These are phyloP conservation scores for Taphrorychus bicolor DNA, from an alignment of 2,888 invertebrate species.

Conservation along the genomic window DNA sequence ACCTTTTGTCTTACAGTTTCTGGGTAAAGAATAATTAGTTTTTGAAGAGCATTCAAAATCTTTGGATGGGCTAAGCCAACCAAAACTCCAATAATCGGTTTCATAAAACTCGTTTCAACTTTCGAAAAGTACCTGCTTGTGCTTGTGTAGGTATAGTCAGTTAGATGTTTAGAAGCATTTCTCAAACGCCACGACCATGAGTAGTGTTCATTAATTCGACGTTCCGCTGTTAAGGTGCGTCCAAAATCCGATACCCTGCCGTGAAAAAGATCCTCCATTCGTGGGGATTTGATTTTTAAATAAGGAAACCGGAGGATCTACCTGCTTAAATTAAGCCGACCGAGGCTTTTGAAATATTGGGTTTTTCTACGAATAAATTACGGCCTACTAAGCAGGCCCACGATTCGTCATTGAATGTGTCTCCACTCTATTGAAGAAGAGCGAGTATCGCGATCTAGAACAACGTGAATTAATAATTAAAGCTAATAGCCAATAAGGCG, in stretches of 20 bases:
- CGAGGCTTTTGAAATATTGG: constrained; percentile 16
- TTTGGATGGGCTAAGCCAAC: neutral
- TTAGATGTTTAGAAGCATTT: neutral
- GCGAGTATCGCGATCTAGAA: neutral
- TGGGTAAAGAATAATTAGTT: too few species aligned
- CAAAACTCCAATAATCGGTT: neutral
- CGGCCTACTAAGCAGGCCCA: neutral
- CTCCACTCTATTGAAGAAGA: neutral
- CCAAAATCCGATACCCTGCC: constrained; percentile 29
- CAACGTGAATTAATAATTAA: neutral
- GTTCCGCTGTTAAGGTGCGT: constrained; percentile 3
- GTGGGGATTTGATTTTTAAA: constrained; percentile 30
- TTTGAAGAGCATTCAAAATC: too few species aligned
- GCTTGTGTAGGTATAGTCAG: too few species aligned
- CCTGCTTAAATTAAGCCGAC: constrained; percentile 24
- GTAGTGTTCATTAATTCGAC: neutral
- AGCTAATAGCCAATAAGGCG: constrained; percentile 1
- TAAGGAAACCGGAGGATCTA: constrained; percentile 27
- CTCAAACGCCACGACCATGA: neutral
- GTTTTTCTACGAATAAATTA: constrained; percentile 27
- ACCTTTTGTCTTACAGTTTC: too few species aligned
- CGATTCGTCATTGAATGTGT: too few species aligned
- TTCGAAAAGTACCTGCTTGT: neutral
- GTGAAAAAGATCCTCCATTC: constrained; percentile 24
- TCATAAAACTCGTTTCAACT: neutral